Evolutionary conservation across 2,113 vertebrate genomes (phyloP).

Genomic region (Montifringilla adamsi): DNA sequence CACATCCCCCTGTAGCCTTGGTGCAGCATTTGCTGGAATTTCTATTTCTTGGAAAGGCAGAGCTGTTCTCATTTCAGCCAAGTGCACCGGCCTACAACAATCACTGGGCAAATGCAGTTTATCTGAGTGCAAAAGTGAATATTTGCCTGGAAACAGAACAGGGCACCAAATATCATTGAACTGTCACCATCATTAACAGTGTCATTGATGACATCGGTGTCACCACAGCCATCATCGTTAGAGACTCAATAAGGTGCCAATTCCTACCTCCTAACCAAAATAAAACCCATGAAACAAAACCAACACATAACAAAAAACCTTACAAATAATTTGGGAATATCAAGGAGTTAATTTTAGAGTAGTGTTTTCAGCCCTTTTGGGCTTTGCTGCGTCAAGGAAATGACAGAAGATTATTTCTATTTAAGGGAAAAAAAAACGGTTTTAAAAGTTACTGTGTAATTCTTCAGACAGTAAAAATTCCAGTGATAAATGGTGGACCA

Average conservation of each 20-base stretch:
- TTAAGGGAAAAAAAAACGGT: neutral
- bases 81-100: neutral
- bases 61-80: neutral
- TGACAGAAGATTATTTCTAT: neutral
- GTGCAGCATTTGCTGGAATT: neutral
- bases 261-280: neutral
- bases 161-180: neutral
- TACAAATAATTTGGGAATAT: neutral
- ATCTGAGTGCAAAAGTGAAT: neutral
- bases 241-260: neutral
- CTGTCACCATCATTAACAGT: neutral
- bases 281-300: neutral
- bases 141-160: neutral
- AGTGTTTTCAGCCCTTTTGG: neutral
- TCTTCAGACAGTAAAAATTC: neutral
- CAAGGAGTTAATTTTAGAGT: neutral
- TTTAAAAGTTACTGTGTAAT: neutral
- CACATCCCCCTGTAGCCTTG: neutral
- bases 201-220: neutral
- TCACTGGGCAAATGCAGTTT: neutral
- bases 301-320: neutral
- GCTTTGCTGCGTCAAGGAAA: neutral
- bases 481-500: neutral
- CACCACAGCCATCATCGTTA: neutral
- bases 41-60: neutral